A percentile compares a stretch with the other conserved stretches of the same genome.
phyloP scores from a whole-genome alignment of 2,113 vertebrate species.

The Cranoglanis bouderius region DNA sequence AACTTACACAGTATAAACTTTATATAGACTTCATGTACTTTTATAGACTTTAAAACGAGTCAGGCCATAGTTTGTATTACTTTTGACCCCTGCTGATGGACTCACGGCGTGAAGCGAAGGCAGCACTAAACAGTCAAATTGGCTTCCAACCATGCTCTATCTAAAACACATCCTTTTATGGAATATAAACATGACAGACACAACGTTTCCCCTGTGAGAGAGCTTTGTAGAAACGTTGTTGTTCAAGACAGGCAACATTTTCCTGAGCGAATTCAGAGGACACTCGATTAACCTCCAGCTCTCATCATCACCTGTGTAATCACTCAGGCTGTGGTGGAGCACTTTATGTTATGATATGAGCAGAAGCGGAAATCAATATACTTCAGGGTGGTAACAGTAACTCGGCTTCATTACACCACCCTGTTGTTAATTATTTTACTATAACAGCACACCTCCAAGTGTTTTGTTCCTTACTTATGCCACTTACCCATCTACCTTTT shows the following conservation, averaged over 20 bases:
- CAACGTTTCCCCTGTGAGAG: background rate
- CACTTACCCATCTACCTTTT: too few species aligned
- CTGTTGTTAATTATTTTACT: background rate
- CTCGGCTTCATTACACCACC: background rate
- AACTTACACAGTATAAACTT: background rate
- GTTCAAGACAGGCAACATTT: background rate
- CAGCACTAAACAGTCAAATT: background rate
- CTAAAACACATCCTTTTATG: background rate
- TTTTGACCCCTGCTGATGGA: background rate
- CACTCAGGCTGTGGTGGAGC: background rate
- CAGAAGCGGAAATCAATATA: background rate
- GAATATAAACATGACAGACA: background rate
- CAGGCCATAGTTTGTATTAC: background rate
- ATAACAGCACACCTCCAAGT: background rate
- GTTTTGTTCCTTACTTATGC: background rate
- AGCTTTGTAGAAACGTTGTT: background rate
- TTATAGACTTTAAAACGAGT: background rate
- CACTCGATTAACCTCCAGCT: background rate
- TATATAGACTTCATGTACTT: background rate
- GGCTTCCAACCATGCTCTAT: background rate
- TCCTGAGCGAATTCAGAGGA: background rate
- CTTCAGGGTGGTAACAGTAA: background rate
- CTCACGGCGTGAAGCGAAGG: background rate
- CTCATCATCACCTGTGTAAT: background rate
- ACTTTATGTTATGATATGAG: background rate